Conservation (phyloP, 2,113 vertebrate genomes). For the Labeo rohita region DNA sequence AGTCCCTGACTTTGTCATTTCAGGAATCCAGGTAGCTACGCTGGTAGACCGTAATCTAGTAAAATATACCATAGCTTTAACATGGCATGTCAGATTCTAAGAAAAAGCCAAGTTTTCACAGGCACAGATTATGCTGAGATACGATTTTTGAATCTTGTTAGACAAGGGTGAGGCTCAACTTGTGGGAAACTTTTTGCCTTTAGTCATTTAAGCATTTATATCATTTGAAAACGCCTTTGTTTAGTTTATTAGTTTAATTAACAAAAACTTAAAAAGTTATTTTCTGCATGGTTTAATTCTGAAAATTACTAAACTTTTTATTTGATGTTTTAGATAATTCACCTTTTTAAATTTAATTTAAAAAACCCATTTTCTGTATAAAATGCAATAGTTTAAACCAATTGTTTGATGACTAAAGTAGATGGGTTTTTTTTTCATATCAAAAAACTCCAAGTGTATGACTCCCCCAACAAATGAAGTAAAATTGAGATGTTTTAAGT, state of each 20-base stretch:
- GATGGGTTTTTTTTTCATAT: background rate
- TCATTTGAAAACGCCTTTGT: background rate
- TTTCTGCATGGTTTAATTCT: no score
- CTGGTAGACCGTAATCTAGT: slow-evolving; percentile 24
- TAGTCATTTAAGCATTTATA: background rate
- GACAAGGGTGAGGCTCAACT: background rate
- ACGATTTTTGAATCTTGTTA: background rate
- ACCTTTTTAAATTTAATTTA: background rate
- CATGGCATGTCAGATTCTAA: background rate
- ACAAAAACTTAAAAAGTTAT: no score
- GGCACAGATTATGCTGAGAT: background rate
- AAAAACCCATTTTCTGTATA: background rate
- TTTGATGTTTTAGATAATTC: no score
- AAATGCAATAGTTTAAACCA: background rate
- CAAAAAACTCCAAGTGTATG: background rate
- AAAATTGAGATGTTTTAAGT: slow-evolving; percentile 36
- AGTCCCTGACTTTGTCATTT: slow-evolving; percentile 52
- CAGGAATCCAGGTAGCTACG: slow-evolving; percentile 37
- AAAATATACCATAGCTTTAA: background rate
- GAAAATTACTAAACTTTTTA: no score
- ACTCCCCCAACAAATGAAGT: background rate
- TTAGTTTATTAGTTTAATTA: background rate
- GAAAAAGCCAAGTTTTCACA: background rate
- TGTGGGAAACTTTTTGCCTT: background rate
- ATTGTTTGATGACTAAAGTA: background rate